Conservation (phyloP, 53 echinoderm and acorn worm genomes). For the Echinarachnius parma region DNA sequence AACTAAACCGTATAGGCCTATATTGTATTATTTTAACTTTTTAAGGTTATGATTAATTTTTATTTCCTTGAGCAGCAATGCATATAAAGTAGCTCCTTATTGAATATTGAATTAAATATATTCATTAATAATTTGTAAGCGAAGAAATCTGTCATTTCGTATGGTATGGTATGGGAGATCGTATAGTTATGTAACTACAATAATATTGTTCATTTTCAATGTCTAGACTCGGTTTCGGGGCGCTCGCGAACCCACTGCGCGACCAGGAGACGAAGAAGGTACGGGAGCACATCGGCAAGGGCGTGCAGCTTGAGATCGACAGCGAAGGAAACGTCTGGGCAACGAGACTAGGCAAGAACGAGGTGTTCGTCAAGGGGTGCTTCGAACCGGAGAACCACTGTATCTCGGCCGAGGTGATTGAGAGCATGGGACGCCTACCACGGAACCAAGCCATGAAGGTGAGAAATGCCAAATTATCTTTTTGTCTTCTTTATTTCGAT, state of each 20-base stretch:
- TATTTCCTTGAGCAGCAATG: no score
- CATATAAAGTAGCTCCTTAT: no score
- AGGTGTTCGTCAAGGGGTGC: conserved; percentile 89
- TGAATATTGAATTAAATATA: no score
- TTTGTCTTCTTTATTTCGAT: no score
- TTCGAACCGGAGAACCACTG: conserved; percentile 88
- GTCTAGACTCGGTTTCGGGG: conserved; percentile 81
- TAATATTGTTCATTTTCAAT: neutral
- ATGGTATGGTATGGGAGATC: no score
- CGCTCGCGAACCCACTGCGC: conserved; percentile 64
- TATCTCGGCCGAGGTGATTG: conserved; percentile 76
- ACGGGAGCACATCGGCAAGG: conserved; percentile 76
- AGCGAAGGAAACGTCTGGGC: conserved; percentile 91
- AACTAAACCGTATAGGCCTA: no score
- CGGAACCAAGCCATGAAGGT: conserved; percentile 85
- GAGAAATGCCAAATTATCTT: no score
- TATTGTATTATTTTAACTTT: no score
- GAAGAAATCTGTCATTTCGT: no score
- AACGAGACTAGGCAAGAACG: conserved; percentile 88
- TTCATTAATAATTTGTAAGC: no score
- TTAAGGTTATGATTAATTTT: no score
- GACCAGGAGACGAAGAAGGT: conserved; percentile 83
- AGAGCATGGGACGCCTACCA: conserved; percentile 74
- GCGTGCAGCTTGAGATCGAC: conserved; percentile 87
- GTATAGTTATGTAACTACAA: neutral